Conservation (phyloP, 2,113 vertebrate species). For the Marmota flaviventris region DNA sequence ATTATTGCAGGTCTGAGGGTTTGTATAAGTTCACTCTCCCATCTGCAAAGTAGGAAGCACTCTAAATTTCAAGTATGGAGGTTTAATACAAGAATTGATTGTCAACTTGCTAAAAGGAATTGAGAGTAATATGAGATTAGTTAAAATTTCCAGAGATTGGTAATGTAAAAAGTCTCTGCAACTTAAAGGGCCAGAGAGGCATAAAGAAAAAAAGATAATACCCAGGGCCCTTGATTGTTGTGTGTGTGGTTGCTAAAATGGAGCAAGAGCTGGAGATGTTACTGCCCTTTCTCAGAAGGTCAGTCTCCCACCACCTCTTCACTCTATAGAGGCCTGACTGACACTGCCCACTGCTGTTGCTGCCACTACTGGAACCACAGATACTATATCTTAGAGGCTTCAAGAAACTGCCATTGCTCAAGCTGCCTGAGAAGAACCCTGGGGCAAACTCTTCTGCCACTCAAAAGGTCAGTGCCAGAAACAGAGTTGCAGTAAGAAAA, state of each 20-base stretch:
- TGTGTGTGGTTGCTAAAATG: neutral
- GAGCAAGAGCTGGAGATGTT: neutral
- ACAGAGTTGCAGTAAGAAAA: neutral
- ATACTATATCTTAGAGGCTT: neutral
- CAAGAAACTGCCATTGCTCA: too few relatives aligned
- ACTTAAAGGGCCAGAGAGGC: neutral
- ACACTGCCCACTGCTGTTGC: accelerated
- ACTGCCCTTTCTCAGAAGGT: neutral
- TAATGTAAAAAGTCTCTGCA: neutral
- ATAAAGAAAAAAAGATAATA: neutral
- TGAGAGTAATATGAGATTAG: neutral
- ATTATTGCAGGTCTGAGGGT: neutral
- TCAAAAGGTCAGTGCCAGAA: neutral
- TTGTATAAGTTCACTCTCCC: neutral
- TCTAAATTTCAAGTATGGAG: neutral
- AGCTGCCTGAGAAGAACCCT: neutral
- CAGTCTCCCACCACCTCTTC: neutral
- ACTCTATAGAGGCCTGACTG: too few relatives aligned
- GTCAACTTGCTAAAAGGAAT: neutral
- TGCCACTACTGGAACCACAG: neutral
- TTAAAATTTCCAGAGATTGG: neutral
- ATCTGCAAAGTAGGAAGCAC: neutral
- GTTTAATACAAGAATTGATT: neutral
- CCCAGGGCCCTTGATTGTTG: neutral
- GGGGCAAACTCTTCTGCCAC: neutral